phyloP scores from a whole-genome alignment of 2,888 invertebrate species.

The Mellilla xanthometata region DNA sequence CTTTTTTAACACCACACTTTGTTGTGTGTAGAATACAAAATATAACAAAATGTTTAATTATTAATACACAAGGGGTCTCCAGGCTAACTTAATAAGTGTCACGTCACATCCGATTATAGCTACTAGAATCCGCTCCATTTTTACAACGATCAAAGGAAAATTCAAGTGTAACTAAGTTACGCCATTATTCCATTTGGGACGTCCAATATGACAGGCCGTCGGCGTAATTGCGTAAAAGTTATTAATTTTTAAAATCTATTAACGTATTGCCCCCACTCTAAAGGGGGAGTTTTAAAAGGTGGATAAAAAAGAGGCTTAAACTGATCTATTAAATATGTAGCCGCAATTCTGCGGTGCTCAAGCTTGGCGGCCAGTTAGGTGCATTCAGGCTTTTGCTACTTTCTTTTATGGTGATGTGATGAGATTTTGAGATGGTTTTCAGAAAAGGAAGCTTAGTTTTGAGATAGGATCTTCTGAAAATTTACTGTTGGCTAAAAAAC shows the following conservation, averaged over 20 bases:
- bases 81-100: constrained; percentile 77
- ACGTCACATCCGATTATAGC: constrained; percentile 81
- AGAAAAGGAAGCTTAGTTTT: too few relatives aligned
- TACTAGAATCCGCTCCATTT: constrained; percentile 50
- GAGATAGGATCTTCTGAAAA: too few relatives aligned
- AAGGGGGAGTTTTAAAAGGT: constrained; percentile 53
- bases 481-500: too few relatives aligned
- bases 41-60: too few relatives aligned
- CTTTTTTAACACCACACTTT: too few relatives aligned
- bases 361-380: constrained; percentile 26
- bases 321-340: constrained; percentile 76
- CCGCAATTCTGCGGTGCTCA: constrained; percentile 61
- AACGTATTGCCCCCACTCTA: constrained; percentile 51
- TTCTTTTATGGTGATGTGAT: constrained; percentile 19
- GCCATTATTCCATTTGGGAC: constrained; percentile 58
- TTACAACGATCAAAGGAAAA: constrained; percentile 67
- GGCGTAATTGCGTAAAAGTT: constrained; percentile 63
- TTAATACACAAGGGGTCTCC: too few relatives aligned
- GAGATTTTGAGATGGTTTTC: background rate
- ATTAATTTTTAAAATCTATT: constrained; percentile 78
- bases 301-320: constrained; percentile 74
- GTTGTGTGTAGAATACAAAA: too few relatives aligned
- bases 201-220: constrained; percentile 59
- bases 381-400: background rate
- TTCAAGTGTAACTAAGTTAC: constrained; percentile 50